Percentiles rank a stretch among this genome's conserved stretches.
These are phyloP conservation scores for Cecidostiba fungosa DNA, from an alignment of 2,888 invertebrate genomes.

Conservation along the genomic window DNA sequence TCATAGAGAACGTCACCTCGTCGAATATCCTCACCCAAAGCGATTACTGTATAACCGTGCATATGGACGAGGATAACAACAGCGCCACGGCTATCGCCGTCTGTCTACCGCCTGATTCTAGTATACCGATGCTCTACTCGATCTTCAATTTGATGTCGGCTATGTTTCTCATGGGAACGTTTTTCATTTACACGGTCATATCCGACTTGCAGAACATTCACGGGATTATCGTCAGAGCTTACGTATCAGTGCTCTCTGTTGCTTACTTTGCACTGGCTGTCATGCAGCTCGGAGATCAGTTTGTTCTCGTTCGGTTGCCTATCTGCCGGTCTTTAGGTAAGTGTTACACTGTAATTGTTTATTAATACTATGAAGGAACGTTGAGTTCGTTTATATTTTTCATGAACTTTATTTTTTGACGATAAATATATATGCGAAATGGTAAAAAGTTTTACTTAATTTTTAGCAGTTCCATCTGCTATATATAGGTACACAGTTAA, in stretches of 20 bases:
- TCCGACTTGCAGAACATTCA: slow-evolving; percentile 75
- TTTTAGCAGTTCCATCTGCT: too few relatives aligned
- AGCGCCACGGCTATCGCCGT: slow-evolving; percentile 61
- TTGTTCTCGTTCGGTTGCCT: background rate
- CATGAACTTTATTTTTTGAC: too few relatives aligned
- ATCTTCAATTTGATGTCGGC: slow-evolving; percentile 70
- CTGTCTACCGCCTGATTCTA: slow-evolving; percentile 32
- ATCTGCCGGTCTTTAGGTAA: slow-evolving; percentile 64
- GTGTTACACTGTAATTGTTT: slow-evolving; percentile 17
- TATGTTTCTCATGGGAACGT: slow-evolving; percentile 72
- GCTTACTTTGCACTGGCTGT: slow-evolving; percentile 71
- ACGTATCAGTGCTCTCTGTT: slow-evolving; percentile 71
- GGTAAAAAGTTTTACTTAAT: too few relatives aligned
- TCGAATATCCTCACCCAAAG: slow-evolving; percentile 29
- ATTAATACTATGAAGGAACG: too few relatives aligned
- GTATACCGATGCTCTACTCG: slow-evolving; percentile 62
- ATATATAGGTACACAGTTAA: too few relatives aligned
- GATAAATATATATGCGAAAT: too few relatives aligned
- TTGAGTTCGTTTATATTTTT: too few relatives aligned
- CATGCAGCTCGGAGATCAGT: slow-evolving; percentile 66
- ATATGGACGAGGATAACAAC: slow-evolving; percentile 42
- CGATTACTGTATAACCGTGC: slow-evolving; percentile 69
- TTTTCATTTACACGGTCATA: slow-evolving; percentile 72
- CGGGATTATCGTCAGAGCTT: slow-evolving; percentile 73
- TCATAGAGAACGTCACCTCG: slow-evolving; percentile 55